Base-by-base conservation (phyloP, 2,888 invertebrate species). In the Clostera curtula region DNA sequence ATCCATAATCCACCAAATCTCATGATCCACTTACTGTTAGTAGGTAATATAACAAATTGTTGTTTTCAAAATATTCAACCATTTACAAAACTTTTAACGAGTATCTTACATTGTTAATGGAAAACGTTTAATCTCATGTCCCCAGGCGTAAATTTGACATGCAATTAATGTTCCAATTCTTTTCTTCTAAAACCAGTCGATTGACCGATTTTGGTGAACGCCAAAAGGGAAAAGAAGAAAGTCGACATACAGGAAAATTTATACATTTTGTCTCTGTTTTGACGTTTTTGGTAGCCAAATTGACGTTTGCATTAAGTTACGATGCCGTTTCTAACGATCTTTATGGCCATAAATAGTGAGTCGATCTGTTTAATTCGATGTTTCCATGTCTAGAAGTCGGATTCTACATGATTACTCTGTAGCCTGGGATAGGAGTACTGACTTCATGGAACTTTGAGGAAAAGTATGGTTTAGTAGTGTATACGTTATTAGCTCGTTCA, bases 281-380 rank as follows among this genome's bases (percentile, higher is more conserved):
- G 24, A 40, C 41, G 38, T 56, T 54, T 42, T 49, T 53, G 54
- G 49, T 58, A 65, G 61, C 49, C 42, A 61, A 64, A 56, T 44
- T 52, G 49, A 47, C 59, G 57, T 68, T 68, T 57, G 54, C 53
- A 60, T 63, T 57, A 59, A 34, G 51, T 62, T 65, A 60, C 43
- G 54, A 58, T 59, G 43, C 37, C 51, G 44, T 52, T 56, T 39
- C 40, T 19, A 39, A 41, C 49, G 41, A 41, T 46, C 41, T 43
- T 32, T 42, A 50, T 34, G 34, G 41, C 45, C 38, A 50, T 53
- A 56, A 50, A 49, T 42, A n/a, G 42, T 39, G 40, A 44, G 39
- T 55, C 35, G 40, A 49, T 49, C 36, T 18, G 41, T 38, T 44
- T 37, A 38, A 46, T 55, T 45, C 24, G 36, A 41, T 36, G 29